Evolutionary conservation across 2,888 invertebrate genomes (phyloP).

Genomic region (Cynaeus angustus): DNA sequence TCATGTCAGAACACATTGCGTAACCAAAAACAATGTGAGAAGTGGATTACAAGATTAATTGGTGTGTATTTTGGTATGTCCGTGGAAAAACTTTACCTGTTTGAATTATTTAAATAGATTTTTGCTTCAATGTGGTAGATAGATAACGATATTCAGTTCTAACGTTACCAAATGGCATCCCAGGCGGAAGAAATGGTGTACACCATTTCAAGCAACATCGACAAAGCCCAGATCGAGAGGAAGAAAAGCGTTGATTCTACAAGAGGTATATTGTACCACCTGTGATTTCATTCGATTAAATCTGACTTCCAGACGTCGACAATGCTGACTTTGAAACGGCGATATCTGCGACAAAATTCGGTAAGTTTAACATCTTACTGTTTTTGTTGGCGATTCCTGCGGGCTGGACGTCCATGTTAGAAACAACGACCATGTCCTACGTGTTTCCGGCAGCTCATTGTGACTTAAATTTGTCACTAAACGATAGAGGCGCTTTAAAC

Average conservation of each 20-base stretch:
- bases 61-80: too few relatives aligned
- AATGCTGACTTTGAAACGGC: constrained; percentile 79
- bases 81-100: background rate
- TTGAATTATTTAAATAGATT: background rate
- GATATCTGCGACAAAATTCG: constrained; percentile 80
- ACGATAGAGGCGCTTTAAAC: constrained; percentile 82
- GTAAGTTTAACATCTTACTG: constrained; percentile 78
- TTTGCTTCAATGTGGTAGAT: too few relatives aligned
- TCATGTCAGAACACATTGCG: background rate
- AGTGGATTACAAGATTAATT: background rate
- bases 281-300: too few relatives aligned
- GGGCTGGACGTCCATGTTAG: constrained; percentile 80
- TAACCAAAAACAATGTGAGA: background rate
- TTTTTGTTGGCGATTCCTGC: constrained; percentile 77
- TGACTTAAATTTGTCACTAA: constrained; percentile 78
- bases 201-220: too few relatives aligned
- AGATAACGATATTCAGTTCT: too few relatives aligned
- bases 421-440: constrained; percentile 82
- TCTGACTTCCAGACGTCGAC: background rate
- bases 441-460: constrained; percentile 84
- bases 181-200: too few relatives aligned
- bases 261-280: background rate
- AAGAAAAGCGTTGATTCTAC: too few relatives aligned
- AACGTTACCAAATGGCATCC: too few relatives aligned
- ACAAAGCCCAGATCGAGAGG: too few relatives aligned